These are phyloP conservation scores for Telenomus remus DNA, from an alignment of 1,140 invertebrate genomes.

Conservation along the genomic window DNA sequence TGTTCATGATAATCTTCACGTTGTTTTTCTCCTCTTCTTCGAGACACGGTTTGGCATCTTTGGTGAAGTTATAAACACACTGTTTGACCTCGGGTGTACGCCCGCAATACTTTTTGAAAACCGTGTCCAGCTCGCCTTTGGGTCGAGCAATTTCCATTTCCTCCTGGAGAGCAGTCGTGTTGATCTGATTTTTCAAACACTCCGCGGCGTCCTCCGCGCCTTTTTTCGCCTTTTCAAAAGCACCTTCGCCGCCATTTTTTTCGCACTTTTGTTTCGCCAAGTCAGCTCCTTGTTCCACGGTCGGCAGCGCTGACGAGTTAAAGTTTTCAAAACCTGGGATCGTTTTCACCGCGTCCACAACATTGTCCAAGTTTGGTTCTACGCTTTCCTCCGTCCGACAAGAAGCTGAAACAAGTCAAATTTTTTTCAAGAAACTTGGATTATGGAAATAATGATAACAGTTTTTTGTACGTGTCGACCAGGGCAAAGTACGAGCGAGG, in stretches of 20 bases:
- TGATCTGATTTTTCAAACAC: conserved; percentile 75
- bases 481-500: too few species aligned
- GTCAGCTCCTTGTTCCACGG: too few species aligned
- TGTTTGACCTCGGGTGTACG: conserved; percentile 77
- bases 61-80: conserved; percentile 81
- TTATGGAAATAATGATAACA: too few species aligned
- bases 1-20: conserved; percentile 78
- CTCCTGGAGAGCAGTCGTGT: conserved; percentile 74
- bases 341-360: too few species aligned
- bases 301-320: too few species aligned
- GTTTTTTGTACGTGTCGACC: too few species aligned
- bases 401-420: too few species aligned
- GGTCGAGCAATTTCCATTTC: conserved; percentile 80
- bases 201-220: conserved; percentile 62
- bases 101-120: conserved; percentile 82
- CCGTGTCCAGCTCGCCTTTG: conserved; percentile 78
- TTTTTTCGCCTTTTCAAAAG: conserved; percentile 64
- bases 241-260: conserved; percentile 65
- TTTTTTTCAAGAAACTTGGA: too few species aligned
- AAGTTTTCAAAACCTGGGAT: too few species aligned
- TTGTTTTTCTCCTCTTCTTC: conserved; percentile 77
- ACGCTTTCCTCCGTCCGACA: too few species aligned
- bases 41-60: conserved; percentile 79
- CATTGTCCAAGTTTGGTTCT: too few species aligned
- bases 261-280: conserved; percentile 71